Evolutionary conservation across 2,797 vertebrate species (phyloP), one percentile per base, ranked within the genome.

Genomic region (Podarcis siculus): DNA sequence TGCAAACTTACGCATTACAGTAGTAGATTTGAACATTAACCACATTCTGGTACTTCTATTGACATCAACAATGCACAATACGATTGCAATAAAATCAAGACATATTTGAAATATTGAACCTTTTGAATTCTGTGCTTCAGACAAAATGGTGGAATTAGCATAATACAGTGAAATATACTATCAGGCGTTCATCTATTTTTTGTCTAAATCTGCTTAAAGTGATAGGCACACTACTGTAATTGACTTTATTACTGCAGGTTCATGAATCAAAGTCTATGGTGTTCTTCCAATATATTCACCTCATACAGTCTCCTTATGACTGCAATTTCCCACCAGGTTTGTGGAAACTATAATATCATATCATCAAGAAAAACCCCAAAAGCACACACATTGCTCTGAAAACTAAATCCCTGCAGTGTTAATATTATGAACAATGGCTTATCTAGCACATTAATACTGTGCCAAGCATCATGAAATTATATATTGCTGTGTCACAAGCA

Each of bases 251-350:
- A 39, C 67, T 84, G 86, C 45, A 89, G 72, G 55, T 73, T 86
- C 13, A 37, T 83, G 2, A 17, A 86, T 67, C 79, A 73, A 64
- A 83, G 27, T 67, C 58, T 35, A 8, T 75, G 58, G 19, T 83
- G 75, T 88, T 67, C 78, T 9, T 21, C 4, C 49, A 75, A 89
- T 2, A 32, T 92, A 89, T 86, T 75, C 37, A 82, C 39, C 82
- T 93, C 45, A 95, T 88, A 91, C 45, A 77, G 86, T 90, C 95
- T 97, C 97, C 96, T 96, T 91, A 96, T 4, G 77, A 39, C 76
- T 86, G 66, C 15, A 95, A 97, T 96, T 97, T 97, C 95, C 97
- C 97, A 97, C 89, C 87, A 90, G 89, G 42, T 87, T 78, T 45
- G 93, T 27, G 82, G 92, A 95, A 97, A 96, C 82, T 93, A 87